Evolutionary conservation across 1,140 invertebrate genomes (phyloP).

Genomic region (Drosophila virilis): DNA sequence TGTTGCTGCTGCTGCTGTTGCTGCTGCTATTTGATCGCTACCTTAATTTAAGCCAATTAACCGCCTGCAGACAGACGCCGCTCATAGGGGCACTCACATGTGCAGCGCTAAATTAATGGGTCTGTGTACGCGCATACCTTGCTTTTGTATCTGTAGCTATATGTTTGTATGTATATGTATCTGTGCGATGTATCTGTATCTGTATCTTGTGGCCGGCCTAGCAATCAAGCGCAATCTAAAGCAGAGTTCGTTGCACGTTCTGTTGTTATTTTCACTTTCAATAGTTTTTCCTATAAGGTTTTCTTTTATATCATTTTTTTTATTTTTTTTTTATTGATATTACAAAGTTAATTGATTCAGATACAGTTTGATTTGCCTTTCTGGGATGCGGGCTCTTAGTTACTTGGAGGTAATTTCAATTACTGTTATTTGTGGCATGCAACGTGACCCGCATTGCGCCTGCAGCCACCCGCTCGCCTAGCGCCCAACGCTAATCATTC

Average conservation of each 20-base stretch:
- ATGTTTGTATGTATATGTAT: slow-evolving; percentile 29
- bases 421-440: background rate
- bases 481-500: slow-evolving; percentile 13
- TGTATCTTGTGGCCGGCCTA: slow-evolving; percentile 34
- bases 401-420: background rate
- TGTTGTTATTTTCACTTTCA: slow-evolving; percentile 60
- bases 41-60: slow-evolving; percentile 85
- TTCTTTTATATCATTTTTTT: background rate
- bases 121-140: slow-evolving; percentile 28
- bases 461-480: background rate
- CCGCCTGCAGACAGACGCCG: slow-evolving; percentile 54
- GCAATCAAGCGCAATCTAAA: slow-evolving; percentile 69
- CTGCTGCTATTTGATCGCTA: slow-evolving; percentile 77
- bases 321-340: slow-evolving; percentile 55
- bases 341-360: slow-evolving; percentile 64
- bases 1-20: slow-evolving; percentile 20
- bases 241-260: slow-evolving; percentile 74
- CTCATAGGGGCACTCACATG: slow-evolving; percentile 49
- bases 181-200: slow-evolving; percentile 13
- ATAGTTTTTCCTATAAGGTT: background rate
- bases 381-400: slow-evolving; percentile 46
- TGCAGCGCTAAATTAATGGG: slow-evolving; percentile 41
- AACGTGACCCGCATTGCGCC: slow-evolving; percentile 12
- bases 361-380: slow-evolving; percentile 51
- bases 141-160: slow-evolving; percentile 6